A percentile compares a stretch with the other conserved stretches of the same genome.
phyloP scores from a whole-genome alignment of 2,797 vertebrate genomes.

The Muraenolepis orangiensis region DNA sequence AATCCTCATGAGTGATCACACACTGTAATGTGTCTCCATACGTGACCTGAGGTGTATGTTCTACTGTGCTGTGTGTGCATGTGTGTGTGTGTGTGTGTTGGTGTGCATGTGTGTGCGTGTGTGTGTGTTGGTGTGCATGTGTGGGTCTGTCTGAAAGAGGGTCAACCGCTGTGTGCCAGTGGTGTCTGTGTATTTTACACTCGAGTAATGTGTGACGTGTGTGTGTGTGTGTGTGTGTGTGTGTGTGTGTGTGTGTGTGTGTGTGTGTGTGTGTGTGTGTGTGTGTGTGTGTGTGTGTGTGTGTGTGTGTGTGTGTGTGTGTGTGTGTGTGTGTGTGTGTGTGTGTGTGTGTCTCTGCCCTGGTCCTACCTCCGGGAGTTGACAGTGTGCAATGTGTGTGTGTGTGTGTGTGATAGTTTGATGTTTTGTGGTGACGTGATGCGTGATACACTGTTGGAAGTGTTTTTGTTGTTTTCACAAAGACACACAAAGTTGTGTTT shows the following conservation, averaged over 20 bases:
- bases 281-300: slow-evolving; percentile 43
- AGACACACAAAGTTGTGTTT: slow-evolving; percentile 9
- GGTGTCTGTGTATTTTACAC: too few species aligned
- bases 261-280: slow-evolving; percentile 39
- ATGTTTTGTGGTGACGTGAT: slow-evolving; percentile 27
- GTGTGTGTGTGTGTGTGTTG: not conserved
- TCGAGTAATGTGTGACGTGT: too few species aligned
- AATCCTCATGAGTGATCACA: slow-evolving; percentile 81
- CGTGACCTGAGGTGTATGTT: slow-evolving; percentile 63
- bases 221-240: not conserved
- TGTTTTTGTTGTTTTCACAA: not conserved
- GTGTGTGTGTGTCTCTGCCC: slow-evolving; percentile 32
- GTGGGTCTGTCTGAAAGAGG: not conserved
- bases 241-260: not conserved
- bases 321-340: slow-evolving; percentile 12
- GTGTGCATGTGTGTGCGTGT: not conserved
- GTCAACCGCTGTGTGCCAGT: not conserved
- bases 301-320: not conserved
- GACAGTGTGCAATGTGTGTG: slow-evolving; percentile 46
- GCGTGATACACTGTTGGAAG: not conserved
- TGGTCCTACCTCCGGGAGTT: not conserved
- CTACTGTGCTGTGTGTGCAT: slow-evolving; percentile 63
- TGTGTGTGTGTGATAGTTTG: slow-evolving; percentile 21
- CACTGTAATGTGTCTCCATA: slow-evolving; percentile 67
- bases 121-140: not conserved